Conservation (phyloP, 2,113 vertebrate species). For the Thunnus thynnus region DNA sequence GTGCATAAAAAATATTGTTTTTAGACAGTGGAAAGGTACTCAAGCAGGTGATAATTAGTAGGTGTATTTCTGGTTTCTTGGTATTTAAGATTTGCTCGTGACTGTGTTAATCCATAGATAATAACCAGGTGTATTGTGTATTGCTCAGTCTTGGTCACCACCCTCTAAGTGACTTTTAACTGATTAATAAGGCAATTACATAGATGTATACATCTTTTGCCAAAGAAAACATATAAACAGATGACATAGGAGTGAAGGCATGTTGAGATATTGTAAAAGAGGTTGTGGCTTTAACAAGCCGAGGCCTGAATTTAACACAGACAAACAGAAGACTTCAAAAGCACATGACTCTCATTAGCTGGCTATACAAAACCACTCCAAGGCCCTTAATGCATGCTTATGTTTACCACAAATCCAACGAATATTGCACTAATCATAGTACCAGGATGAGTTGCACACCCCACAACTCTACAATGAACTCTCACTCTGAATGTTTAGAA, state of each 20-base stretch:
- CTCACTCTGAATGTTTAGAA: no score
- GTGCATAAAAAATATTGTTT: no score
- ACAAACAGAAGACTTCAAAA: constrained; percentile 34
- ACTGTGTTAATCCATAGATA: background rate
- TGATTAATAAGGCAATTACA: background rate
- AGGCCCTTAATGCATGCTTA: background rate
- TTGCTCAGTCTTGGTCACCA: background rate
- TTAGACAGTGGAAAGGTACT: background rate
- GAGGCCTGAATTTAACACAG: background rate
- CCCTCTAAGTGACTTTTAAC: background rate
- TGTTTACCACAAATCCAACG: background rate
- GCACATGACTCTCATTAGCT: constrained; percentile 41
- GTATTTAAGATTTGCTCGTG: background rate
- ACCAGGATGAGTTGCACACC: no score
- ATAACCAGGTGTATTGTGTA: background rate
- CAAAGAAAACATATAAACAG: background rate
- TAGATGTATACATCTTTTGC: background rate
- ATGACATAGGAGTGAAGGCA: background rate
- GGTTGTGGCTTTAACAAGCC: constrained; percentile 28
- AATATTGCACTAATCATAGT: no score
- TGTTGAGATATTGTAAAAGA: background rate
- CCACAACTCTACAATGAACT: no score
- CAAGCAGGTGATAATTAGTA: background rate
- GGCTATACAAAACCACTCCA: constrained; percentile 1
- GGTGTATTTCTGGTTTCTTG: background rate